Percentiles rank a stretch among this genome's conserved stretches.
Conservation (phyloP, 2,888 invertebrate species). For the Mesochorus sp. region DNA sequence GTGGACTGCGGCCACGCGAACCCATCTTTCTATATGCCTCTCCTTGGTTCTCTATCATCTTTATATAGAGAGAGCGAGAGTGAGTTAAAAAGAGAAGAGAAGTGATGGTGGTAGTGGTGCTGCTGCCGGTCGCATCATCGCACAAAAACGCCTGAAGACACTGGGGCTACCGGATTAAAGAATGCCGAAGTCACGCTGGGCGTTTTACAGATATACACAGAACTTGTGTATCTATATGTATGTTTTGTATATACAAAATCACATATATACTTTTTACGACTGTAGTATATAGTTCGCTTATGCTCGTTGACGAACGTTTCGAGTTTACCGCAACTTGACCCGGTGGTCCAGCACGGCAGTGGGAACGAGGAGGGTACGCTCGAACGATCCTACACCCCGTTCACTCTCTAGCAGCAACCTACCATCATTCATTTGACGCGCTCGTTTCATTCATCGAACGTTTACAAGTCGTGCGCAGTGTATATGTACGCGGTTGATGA, state of each 20-base stretch:
- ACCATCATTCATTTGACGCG: constrained; percentile 40
- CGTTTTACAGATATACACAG: constrained; percentile 12
- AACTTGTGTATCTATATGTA: constrained; percentile 4
- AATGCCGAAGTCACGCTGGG: constrained; percentile 54
- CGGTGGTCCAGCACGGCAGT: constrained; percentile 43
- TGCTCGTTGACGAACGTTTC: constrained; percentile 38
- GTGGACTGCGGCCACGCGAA: constrained; percentile 41
- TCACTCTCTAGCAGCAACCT: constrained; percentile 27
- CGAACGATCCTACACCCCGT: neutral
- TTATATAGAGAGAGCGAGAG: constrained; percentile 38
- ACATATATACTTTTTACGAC: neutral
- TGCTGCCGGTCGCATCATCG: constrained; percentile 14
- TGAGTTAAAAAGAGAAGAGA: neutral
- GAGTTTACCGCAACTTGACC: constrained; percentile 58
- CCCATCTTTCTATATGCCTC: constrained; percentile 3
- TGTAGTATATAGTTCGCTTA: too few relatives aligned
- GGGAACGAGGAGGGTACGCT: constrained; percentile 12
- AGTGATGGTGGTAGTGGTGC: too few relatives aligned
- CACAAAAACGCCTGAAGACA: constrained; percentile 30
- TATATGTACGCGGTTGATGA: constrained; percentile 4
- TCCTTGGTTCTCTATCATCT: constrained; percentile 27
- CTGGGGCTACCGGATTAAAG: constrained; percentile 44
- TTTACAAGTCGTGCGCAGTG: neutral
- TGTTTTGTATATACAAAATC: neutral
- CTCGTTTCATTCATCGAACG: constrained; percentile 46